phyloP scores from a whole-genome alignment of 2,113 vertebrate species.

The Brienomyrus longianalis region DNA sequence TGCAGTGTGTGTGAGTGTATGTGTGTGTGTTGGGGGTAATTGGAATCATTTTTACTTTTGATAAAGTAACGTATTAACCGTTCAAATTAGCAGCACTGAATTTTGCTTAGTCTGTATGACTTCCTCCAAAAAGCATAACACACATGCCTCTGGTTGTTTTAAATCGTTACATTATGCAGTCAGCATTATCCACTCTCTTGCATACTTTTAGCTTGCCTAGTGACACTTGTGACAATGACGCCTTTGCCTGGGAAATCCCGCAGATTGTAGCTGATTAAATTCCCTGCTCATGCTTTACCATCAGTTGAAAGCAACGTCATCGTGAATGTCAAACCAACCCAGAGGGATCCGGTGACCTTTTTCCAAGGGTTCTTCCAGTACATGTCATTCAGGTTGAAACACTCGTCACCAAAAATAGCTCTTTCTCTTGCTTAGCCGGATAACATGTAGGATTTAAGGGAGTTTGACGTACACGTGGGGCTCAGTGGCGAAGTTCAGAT shows the following conservation, averaged over 20 bases:
- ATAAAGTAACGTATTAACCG: not conserved
- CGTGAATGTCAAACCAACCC: not conserved
- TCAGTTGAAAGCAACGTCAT: not conserved
- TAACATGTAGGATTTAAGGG: not conserved
- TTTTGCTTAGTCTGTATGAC: not conserved
- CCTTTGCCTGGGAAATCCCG: not conserved
- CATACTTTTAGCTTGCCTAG: not conserved
- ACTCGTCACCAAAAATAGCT: not conserved
- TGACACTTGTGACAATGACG: not conserved
- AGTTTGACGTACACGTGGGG: not conserved
- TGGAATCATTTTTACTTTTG: not conserved
- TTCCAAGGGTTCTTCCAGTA: not conserved
- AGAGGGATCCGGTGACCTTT: not conserved
- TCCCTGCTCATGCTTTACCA: not conserved
- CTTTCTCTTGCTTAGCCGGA: not conserved
- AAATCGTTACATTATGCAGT: not conserved
- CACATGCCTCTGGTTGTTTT: not conserved
- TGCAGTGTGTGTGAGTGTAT: not conserved
- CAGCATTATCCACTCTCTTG: not conserved
- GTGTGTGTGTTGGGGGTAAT: constrained; percentile 12
- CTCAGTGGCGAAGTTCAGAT: too few species aligned
- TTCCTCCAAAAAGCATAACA: not conserved
- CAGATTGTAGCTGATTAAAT: not conserved
- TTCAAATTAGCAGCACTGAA: not conserved
- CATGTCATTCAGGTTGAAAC: not conserved